These are phyloP conservation scores for Hemaris fuciformis DNA, from an alignment of 2,888 invertebrate species.

Conservation along the genomic window DNA sequence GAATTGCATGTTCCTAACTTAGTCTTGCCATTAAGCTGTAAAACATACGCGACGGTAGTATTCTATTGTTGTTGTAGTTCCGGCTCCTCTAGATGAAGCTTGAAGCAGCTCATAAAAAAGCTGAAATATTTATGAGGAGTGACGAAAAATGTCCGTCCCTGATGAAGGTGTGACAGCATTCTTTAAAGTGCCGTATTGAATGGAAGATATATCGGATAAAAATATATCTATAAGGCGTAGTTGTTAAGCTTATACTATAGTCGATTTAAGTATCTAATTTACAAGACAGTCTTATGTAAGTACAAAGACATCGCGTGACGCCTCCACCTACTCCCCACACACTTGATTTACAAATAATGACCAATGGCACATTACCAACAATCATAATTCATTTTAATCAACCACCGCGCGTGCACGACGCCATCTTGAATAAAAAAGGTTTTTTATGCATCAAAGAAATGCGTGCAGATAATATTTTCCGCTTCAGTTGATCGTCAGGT, in stretches of 20 bases:
- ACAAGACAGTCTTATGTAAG: neutral
- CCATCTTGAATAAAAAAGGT: constrained; percentile 31
- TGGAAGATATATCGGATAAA: too few relatives aligned
- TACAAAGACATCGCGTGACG: constrained; percentile 48
- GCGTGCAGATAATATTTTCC: constrained; percentile 72
- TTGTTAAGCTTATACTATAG: neutral
- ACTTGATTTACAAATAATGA: constrained; percentile 77
- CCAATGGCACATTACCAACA: constrained; percentile 55
- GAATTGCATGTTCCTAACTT: too few relatives aligned
- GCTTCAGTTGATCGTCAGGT: constrained; percentile 44
- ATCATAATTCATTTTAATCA: constrained; percentile 66
- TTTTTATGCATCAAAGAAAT: constrained; percentile 43
- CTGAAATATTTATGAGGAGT: too few relatives aligned
- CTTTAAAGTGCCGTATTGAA: too few relatives aligned
- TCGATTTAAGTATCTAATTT: neutral
- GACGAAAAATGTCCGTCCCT: too few relatives aligned
- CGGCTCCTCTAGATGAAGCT: too few relatives aligned
- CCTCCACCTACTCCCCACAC: constrained; percentile 42
- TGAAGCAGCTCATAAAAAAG: too few relatives aligned
- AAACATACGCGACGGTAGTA: too few relatives aligned
- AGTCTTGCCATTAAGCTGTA: too few relatives aligned
- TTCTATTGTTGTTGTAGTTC: too few relatives aligned
- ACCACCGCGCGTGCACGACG: constrained; percentile 41
- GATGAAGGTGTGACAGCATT: too few relatives aligned
- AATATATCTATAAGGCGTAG: too few relatives aligned